Evolutionary conservation across 1,140 invertebrate genomes (phyloP).

Genomic region (Heterodera schachtii): DNA sequence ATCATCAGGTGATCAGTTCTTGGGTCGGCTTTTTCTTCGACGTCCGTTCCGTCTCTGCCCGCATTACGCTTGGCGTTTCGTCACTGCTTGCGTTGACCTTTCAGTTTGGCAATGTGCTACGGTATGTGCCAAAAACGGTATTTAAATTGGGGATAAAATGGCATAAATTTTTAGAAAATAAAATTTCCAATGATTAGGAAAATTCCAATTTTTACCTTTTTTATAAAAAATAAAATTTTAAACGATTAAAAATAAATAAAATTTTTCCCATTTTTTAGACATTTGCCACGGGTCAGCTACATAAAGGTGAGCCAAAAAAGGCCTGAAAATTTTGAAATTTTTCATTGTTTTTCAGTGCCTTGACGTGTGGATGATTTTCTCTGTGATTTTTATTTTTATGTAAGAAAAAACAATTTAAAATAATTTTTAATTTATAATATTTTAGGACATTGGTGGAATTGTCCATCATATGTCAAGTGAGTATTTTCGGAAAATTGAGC

Average conservation of each 20-base stretch:
- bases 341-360: conserved; percentile 59
- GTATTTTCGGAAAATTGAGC: not conserved
- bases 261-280: conserved; percentile 40
- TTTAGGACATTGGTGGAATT: conserved; percentile 63
- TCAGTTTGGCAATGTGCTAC: conserved; percentile 62
- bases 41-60: conserved; percentile 61
- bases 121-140: not conserved
- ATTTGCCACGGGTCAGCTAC: conserved; percentile 62
- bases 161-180: no score
- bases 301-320: conserved; percentile 54
- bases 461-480: conserved; percentile 64
- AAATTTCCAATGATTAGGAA: not conserved
- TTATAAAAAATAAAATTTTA: no score
- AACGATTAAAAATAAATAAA: not conserved
- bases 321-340: conserved; percentile 43
- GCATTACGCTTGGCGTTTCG: conserved; percentile 64
- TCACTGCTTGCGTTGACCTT: conserved; percentile 61
- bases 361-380: conserved; percentile 65
- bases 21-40: conserved; percentile 66
- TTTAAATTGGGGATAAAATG: no score
- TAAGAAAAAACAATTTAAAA: conserved; percentile 39
- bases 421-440: conserved; percentile 59
- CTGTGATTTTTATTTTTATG: conserved; percentile 57
- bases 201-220: no score
- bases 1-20: conserved; percentile 48